These are phyloP conservation scores for Brachyptera putata DNA, from an alignment of 2,888 invertebrate species.

Conservation along the genomic window DNA sequence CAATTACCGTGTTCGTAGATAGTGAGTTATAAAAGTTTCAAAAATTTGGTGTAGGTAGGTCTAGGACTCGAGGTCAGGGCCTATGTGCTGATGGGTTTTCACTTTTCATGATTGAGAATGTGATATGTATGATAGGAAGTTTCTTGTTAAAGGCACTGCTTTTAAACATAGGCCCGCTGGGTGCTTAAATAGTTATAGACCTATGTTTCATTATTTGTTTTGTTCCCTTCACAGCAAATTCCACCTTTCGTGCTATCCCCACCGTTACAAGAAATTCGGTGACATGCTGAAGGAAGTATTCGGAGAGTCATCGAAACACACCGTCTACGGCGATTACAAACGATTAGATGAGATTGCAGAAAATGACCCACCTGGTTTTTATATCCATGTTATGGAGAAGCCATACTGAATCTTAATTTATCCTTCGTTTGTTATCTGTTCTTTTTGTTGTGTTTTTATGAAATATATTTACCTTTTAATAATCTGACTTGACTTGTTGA, in stretches of 20 bases:
- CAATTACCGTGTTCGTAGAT: too few species aligned
- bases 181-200: too few species aligned
- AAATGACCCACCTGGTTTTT: slow-evolving; percentile 66
- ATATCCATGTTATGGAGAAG: slow-evolving; percentile 78
- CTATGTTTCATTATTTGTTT: too few species aligned
- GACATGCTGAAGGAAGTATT: slow-evolving; percentile 68
- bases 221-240: slow-evolving; percentile 60
- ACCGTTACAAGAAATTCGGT: slow-evolving; percentile 67
- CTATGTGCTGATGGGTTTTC: background rate
- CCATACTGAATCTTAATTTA: slow-evolving; percentile 29
- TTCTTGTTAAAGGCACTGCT: too few species aligned
- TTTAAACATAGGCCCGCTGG: too few species aligned
- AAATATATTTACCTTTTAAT: background rate
- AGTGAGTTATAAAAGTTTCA: too few species aligned
- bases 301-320: slow-evolving; percentile 58
- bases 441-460: background rate
- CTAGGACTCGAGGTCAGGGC: background rate
- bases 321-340: slow-evolving; percentile 79
- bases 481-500: background rate
- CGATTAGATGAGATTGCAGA: slow-evolving; percentile 52
- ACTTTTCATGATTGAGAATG: too few species aligned
- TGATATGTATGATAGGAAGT: too few species aligned
- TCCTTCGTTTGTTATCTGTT: background rate
- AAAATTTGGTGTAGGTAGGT: too few species aligned
- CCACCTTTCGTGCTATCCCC: slow-evolving; percentile 84